These are phyloP conservation scores for Hemicentrotus pulcherrimus DNA, from an alignment of 35 echinoderm and acorn worm species.

Conservation along the genomic window DNA sequence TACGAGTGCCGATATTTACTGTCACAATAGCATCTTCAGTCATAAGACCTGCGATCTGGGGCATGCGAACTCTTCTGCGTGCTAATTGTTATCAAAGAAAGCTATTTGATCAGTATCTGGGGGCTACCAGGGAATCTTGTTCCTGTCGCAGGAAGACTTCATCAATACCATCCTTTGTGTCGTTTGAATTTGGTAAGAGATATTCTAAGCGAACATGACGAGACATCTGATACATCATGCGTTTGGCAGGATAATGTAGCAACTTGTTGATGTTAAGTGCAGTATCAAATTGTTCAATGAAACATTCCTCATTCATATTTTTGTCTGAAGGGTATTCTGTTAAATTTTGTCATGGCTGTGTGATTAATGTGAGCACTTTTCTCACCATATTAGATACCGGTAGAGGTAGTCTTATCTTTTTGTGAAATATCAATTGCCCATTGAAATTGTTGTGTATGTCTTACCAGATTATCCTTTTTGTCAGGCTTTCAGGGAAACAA, in stretches of 20 bases:
- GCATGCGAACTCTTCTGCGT: constrained; percentile 26
- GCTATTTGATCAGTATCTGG: constrained; percentile 33
- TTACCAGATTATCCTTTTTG: too few relatives aligned
- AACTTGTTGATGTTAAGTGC: constrained; percentile 2
- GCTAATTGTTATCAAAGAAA: constrained; percentile 51
- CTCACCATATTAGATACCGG: too few relatives aligned
- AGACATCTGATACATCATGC: neutral
- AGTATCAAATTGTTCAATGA: constrained; percentile 5
- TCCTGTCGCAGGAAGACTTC: neutral
- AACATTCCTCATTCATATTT: neutral
- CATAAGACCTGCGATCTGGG: neutral
- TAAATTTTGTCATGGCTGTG: neutral
- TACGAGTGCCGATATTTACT: constrained; percentile 46
- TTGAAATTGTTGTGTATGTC: too few relatives aligned
- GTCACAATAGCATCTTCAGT: constrained; percentile 38
- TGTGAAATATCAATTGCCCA: too few relatives aligned
- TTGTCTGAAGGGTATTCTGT: neutral
- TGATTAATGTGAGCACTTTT: neutral
- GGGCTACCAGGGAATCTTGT: constrained; percentile 20
- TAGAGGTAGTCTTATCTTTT: too few relatives aligned
- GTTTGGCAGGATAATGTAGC: neutral
- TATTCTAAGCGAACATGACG: neutral
- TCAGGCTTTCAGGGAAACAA: too few relatives aligned
- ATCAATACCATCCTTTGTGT: neutral
- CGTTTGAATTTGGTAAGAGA: neutral